Conservation (phyloP, 2,797 vertebrate genomes). For the Peromyscus melanophrys region DNA sequence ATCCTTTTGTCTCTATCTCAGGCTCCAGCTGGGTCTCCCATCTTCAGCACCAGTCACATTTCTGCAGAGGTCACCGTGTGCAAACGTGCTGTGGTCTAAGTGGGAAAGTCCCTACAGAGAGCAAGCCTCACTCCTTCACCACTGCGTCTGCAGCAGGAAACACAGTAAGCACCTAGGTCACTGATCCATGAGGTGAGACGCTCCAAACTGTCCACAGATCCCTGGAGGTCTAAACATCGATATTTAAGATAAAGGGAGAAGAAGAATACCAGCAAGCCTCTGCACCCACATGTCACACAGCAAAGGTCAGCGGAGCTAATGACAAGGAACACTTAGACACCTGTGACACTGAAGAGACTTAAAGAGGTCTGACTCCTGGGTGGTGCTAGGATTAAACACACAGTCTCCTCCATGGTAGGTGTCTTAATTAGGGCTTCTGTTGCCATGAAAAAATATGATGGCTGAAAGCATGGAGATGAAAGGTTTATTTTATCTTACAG, state of each 20-base stretch:
- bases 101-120: too few relatives aligned
- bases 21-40: neutral
- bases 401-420: neutral
- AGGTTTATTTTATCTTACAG: neutral
- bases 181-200: too few relatives aligned
- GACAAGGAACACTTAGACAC: rapidly evolving
- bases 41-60: too few relatives aligned
- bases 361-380: neutral
- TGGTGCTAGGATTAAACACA: neutral
- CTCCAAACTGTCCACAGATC: neutral
- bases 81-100: neutral
- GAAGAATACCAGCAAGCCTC: neutral
- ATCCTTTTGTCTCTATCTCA: neutral
- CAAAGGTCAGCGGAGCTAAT: rapidly evolving
- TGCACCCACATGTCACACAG: rapidly evolving
- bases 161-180: neutral
- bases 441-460: neutral
- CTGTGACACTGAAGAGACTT: too few relatives aligned
- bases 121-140: neutral
- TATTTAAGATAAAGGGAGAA: neutral
- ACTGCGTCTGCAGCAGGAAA: neutral
- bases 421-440: neutral
- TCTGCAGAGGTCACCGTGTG: neutral
- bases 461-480: neutral
- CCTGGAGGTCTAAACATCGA: neutral